Conservation (phyloP, 30 jellyfish, hydroid and myxozoan genomes). For the Nemopilema nomurai region DNA sequence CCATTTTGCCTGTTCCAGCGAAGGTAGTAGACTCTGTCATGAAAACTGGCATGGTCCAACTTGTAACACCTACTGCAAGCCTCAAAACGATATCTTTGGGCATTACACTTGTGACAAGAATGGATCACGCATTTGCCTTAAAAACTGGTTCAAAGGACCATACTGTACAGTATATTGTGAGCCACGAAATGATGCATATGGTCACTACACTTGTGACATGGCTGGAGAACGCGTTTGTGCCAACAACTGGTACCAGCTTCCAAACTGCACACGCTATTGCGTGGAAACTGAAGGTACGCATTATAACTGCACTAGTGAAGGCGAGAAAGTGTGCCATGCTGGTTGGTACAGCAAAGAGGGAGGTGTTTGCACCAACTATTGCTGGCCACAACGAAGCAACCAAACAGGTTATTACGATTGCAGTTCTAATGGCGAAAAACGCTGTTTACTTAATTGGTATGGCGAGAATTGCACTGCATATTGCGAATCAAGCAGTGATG, state of each 20-base stretch:
- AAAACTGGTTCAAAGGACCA: constrained; percentile 39
- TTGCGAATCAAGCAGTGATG: constrained; percentile 29
- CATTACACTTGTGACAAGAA: constrained; percentile 34
- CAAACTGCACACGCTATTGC: constrained; percentile 37
- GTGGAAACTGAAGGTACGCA: constrained; percentile 26
- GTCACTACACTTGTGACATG: constrained; percentile 42
- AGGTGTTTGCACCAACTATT: constrained; percentile 6
- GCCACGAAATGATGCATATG: constrained; percentile 14
- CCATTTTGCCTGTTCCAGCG: constrained; percentile 30
- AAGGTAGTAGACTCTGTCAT: constrained; percentile 28
- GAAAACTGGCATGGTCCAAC: constrained; percentile 28
- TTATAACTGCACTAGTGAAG: constrained; percentile 36
- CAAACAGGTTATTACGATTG: constrained; percentile 41
- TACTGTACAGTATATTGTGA: constrained; percentile 58
- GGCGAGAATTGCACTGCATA: constrained; percentile 34
- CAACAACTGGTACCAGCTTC: constrained; percentile 43
- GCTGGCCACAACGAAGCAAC: constrained; percentile 24
- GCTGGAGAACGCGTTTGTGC: constrained; percentile 27
- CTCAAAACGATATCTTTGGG: constrained; percentile 34
- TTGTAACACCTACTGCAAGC: constrained; percentile 49
- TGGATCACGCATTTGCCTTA: constrained; percentile 27
- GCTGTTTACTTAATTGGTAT: constrained; percentile 43
- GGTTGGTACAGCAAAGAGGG: constrained; percentile 45
- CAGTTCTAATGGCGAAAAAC: constrained; percentile 35
- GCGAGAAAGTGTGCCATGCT: constrained; percentile 28